These are phyloP conservation scores for Oscheius sp. DNA, from an alignment of 2,888 invertebrate species.

Conservation along the genomic window DNA sequence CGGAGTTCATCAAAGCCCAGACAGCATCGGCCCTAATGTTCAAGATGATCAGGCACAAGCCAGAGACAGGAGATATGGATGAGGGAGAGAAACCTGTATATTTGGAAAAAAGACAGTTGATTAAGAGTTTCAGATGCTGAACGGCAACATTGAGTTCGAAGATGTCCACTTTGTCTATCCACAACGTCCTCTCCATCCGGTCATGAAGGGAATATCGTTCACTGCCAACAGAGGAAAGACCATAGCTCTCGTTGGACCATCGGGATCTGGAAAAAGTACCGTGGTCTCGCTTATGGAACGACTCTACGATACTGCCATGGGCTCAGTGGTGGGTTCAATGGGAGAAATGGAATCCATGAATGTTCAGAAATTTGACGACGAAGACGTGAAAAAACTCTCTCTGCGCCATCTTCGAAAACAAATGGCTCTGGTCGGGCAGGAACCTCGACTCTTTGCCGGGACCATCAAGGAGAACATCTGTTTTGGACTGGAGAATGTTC, in stretches of 20 bases:
- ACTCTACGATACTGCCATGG: constrained; percentile 73
- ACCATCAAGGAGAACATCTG: constrained; percentile 51
- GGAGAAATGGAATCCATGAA: not conserved
- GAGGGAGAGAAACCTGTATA: constrained; percentile 45
- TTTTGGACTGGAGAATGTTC: constrained; percentile 45
- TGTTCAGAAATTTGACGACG: constrained; percentile 49
- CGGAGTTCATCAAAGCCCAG: constrained; percentile 75
- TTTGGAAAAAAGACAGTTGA: not conserved
- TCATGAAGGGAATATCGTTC: constrained; percentile 20
- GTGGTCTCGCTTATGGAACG: constrained; percentile 74
- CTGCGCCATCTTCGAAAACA: constrained; percentile 52
- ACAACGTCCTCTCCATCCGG: constrained; percentile 60
- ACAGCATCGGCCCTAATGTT: constrained; percentile 74
- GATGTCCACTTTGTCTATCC: constrained; percentile 74
- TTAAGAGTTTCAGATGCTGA: constrained; percentile 57
- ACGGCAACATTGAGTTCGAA: constrained; percentile 73
- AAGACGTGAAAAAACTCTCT: constrained; percentile 44
- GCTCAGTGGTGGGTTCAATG: constrained; percentile 65
- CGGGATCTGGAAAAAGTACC: constrained; percentile 75
- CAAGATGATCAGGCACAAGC: constrained; percentile 70
- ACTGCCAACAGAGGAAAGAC: constrained; percentile 41
- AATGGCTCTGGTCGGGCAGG: constrained; percentile 62
- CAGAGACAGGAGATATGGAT: constrained; percentile 71
- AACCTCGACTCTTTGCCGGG: constrained; percentile 74
- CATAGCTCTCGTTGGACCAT: constrained; percentile 75